phyloP scores from a whole-genome alignment of 2,888 invertebrate species.

The Biston stratarius region DNA sequence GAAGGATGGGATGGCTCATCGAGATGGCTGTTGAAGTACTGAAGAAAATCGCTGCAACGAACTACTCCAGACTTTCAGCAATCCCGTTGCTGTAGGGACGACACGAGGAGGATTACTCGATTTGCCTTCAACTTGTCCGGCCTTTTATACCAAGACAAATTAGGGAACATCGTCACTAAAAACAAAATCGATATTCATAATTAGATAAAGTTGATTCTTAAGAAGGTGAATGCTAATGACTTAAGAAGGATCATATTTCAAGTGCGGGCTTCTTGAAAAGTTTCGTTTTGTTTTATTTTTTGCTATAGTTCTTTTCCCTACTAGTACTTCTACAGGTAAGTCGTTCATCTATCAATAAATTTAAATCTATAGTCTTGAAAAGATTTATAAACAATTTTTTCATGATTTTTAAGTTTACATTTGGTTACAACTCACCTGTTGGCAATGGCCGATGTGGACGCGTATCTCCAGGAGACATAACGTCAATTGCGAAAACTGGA shows the following conservation, averaged over 20 bases:
- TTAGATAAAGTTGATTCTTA: conserved; percentile 69
- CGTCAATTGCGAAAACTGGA: no score
- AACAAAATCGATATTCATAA: conserved; percentile 81
- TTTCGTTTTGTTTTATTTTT: conserved; percentile 1
- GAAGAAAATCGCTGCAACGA: conserved; percentile 85
- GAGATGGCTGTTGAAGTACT: conserved; percentile 82
- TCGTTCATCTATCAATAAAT: not conserved
- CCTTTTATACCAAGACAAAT: conserved; percentile 77
- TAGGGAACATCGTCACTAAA: conserved; percentile 63
- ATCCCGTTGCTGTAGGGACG: conserved; percentile 71
- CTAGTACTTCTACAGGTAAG: not conserved
- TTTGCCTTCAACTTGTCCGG: conserved; percentile 44
- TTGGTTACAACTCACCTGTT: no score
- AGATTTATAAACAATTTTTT: no score
- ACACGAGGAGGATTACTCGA: conserved; percentile 79
- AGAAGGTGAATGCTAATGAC: conserved; percentile 73
- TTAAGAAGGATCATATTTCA: conserved; percentile 51
- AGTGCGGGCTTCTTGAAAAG: conserved; percentile 44
- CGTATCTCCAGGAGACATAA: no score
- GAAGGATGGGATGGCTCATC: conserved; percentile 50
- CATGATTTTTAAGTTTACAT: no score
- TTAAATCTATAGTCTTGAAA: no score
- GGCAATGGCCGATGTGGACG: no score
- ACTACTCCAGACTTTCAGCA: conserved; percentile 83
- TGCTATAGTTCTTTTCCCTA: not conserved